phyloP scores from a whole-genome alignment of 1,140 invertebrate genomes.

The Monochamus saltuarius region DNA sequence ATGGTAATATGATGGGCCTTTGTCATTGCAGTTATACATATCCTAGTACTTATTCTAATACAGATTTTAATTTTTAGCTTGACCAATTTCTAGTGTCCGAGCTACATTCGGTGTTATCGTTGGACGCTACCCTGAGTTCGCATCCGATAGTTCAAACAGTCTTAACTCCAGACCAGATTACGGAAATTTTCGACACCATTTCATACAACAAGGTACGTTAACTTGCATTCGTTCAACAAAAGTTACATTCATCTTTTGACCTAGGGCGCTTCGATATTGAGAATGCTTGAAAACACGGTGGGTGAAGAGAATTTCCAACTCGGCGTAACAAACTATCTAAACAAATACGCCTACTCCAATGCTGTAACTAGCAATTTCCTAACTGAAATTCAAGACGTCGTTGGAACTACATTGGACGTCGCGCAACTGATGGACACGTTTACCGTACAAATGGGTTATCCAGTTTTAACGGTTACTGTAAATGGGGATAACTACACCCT shows the following conservation, averaged over 20 bases:
- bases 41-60: conserved; percentile 45
- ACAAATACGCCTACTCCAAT: conserved; percentile 68
- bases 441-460: conserved; percentile 91
- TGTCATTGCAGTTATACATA: no score
- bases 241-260: conserved; percentile 4
- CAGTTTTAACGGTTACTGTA: conserved; percentile 68
- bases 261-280: conserved; percentile 81
- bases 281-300: conserved; percentile 88
- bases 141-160: conserved; percentile 87
- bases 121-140: conserved; percentile 80
- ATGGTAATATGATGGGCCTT: conserved; percentile 65
- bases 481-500: conserved; percentile 58
- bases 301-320: conserved; percentile 71
- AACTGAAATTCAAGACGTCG: conserved; percentile 59
- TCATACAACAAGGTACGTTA: conserved; percentile 83
- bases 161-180: conserved; percentile 84
- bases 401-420: conserved; percentile 55
- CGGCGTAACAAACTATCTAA: conserved; percentile 74
- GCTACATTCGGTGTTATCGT: conserved; percentile 70
- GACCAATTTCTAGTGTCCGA: conserved; percentile 71
- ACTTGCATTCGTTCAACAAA: conserved; percentile 4
- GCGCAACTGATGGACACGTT: conserved; percentile 87
- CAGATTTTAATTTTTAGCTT: conserved; percentile 36
- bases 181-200: conserved; percentile 88
- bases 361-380: conserved; percentile 81